Conservation (phyloP, 2,888 invertebrate species). For the Gasteruption jaculator region DNA sequence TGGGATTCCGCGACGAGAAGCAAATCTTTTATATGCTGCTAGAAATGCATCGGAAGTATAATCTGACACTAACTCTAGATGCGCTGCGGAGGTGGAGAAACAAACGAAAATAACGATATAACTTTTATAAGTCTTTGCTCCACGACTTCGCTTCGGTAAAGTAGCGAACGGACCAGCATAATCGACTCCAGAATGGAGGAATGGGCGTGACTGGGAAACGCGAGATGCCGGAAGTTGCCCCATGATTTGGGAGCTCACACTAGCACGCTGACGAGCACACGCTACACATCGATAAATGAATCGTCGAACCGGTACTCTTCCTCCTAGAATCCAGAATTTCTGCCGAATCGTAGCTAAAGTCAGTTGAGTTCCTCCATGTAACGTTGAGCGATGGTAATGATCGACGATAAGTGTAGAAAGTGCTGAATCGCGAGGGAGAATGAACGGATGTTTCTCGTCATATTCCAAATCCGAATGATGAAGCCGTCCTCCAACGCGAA, state of each 20-base stretch:
- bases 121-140: background rate
- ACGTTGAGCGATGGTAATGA: slow-evolving; percentile 11
- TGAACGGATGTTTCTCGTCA: slow-evolving; percentile 12
- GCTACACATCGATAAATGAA: slow-evolving; percentile 15
- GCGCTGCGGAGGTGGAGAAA: background rate
- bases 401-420: slow-evolving; percentile 14
- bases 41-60: slow-evolving; percentile 1
- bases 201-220: slow-evolving; percentile 11
- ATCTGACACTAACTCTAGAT: background rate
- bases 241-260: background rate
- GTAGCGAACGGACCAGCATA: slow-evolving; percentile 18
- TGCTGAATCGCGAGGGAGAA: slow-evolving; percentile 7
- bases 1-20: background rate
- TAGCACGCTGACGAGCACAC: slow-evolving; percentile 16
- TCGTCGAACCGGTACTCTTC: slow-evolving; percentile 7
- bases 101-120: slow-evolving; percentile 4
- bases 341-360: slow-evolving; percentile 13
- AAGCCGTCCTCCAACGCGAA: slow-evolving; percentile 19
- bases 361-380: slow-evolving; percentile 19
- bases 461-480: slow-evolving; percentile 8
- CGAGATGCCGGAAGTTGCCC: slow-evolving; percentile 7
- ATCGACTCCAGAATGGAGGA: slow-evolving; percentile 16
- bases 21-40: background rate
- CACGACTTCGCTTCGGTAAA: background rate
- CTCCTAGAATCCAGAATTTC: slow-evolving; percentile 16